Evolutionary conservation across 2,113 vertebrate genomes (phyloP).

Genomic region (Micromys minutus): DNA sequence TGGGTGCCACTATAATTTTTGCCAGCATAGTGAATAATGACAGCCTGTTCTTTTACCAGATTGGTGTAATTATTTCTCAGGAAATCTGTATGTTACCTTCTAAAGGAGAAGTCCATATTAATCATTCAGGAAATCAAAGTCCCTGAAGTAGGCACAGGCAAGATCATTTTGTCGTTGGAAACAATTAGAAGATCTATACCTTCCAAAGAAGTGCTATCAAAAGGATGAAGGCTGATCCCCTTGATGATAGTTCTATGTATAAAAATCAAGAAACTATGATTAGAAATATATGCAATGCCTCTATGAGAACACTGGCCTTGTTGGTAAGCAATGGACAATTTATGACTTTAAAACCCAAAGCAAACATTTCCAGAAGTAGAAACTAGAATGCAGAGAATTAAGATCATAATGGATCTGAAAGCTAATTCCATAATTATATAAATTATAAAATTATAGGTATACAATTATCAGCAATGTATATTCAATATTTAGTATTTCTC

Average conservation of each 20-base stretch:
- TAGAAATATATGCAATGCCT: neutral
- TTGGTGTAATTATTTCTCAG: slow-evolving; percentile 75
- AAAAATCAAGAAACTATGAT: neutral
- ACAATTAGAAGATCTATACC: neutral
- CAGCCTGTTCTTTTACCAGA: slow-evolving; percentile 76
- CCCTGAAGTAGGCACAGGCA: neutral
- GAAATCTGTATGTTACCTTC: slow-evolving; percentile 53
- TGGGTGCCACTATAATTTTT: slow-evolving; percentile 83
- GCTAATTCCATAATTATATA: neutral
- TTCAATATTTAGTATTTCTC: slow-evolving; percentile 9
- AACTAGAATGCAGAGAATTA: neutral
- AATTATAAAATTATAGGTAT: neutral
- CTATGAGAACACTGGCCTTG: neutral
- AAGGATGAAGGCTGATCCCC: neutral
- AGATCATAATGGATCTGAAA: neutral
- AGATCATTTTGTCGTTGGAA: slow-evolving; percentile 26
- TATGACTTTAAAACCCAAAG: neutral
- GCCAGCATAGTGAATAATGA: slow-evolving; percentile 79
- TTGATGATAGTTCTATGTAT: neutral
- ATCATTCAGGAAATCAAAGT: slow-evolving; percentile 46
- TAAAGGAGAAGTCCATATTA: slow-evolving; percentile 37
- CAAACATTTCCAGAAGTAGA: neutral
- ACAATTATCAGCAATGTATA: neutral
- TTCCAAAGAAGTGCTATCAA: neutral
- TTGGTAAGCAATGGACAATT: neutral